A percentile compares a stretch with the other conserved stretches of the same genome.
Conservation (phyloP, 2,113 vertebrate genomes). For the Donacobius atricapilla region DNA sequence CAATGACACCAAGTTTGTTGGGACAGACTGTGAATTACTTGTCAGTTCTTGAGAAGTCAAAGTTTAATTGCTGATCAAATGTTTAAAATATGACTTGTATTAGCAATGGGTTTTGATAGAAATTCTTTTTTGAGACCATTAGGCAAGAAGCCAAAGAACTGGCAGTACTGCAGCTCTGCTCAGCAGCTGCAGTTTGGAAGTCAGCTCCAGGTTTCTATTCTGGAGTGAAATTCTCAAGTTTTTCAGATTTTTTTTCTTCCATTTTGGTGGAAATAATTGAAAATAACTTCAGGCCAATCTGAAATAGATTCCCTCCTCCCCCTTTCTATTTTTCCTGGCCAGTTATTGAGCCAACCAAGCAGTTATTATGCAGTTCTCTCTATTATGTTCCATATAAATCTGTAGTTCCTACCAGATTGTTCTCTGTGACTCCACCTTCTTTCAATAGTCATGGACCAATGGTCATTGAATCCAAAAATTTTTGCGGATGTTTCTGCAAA, state of each 20-base stretch:
- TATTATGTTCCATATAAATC: not conserved
- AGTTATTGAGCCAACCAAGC: not conserved
- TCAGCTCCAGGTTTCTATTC: not conserved
- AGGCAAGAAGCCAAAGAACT: conserved; percentile 1
- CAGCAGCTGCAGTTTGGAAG: not conserved
- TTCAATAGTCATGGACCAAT: not conserved
- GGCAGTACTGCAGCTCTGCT: not conserved
- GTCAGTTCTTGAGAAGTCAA: conserved; percentile 42
- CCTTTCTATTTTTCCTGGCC: not conserved
- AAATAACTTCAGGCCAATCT: not conserved
- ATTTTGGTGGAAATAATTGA: not conserved
- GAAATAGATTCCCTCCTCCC: not conserved
- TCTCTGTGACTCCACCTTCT: not conserved
- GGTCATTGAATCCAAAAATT: not conserved
- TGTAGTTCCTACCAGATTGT: not conserved
- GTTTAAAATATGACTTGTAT: conserved; percentile 52
- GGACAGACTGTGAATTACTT: conserved; percentile 39
- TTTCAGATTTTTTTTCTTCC: not conserved
- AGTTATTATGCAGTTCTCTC: not conserved
- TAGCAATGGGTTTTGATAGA: conserved; percentile 8
- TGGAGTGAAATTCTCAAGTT: not conserved
- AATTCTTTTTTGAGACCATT: not conserved
- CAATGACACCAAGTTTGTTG: conserved; percentile 34
- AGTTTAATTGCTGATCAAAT: conserved; percentile 58
- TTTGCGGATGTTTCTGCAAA: not conserved